Conservation (phyloP, 2,797 vertebrate species). For the Siniperca scherzeri region DNA sequence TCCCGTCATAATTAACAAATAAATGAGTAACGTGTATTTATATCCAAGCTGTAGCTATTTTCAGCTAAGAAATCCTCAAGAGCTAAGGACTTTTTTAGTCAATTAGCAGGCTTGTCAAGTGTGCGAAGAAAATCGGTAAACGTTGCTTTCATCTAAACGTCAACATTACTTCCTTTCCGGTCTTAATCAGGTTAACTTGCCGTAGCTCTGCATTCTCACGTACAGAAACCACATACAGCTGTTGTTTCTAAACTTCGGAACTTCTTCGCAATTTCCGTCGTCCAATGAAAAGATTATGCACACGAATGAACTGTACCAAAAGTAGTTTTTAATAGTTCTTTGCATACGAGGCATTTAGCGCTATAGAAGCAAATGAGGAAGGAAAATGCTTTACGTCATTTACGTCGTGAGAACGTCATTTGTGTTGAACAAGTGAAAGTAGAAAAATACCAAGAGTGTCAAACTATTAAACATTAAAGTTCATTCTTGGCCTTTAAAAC, state of each 20-base stretch:
- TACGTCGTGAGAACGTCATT: no score
- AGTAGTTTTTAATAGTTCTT: accelerated
- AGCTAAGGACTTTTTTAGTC: accelerated
- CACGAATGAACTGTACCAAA: background rate
- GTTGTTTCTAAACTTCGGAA: background rate
- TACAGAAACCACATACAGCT: background rate
- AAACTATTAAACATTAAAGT: background rate
- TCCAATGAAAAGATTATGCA: no score
- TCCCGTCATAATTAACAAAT: accelerated
- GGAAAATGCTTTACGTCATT: no score
- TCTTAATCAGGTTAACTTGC: background rate
- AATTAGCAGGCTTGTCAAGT: background rate
- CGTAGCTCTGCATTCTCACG: no score
- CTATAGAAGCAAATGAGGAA: background rate
- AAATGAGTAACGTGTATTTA: accelerated
- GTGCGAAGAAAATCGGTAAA: accelerated
- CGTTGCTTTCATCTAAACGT: background rate
- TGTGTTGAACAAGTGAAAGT: background rate
- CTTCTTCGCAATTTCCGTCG: background rate
- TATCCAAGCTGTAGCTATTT: background rate
- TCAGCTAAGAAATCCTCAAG: accelerated
- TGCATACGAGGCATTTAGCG: background rate
- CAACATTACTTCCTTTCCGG: background rate
- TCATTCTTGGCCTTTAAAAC: background rate
- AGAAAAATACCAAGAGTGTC: no score